Evolutionary conservation across 1,140 invertebrate genomes (phyloP).

Genomic region (Euglossa dilemma): DNA sequence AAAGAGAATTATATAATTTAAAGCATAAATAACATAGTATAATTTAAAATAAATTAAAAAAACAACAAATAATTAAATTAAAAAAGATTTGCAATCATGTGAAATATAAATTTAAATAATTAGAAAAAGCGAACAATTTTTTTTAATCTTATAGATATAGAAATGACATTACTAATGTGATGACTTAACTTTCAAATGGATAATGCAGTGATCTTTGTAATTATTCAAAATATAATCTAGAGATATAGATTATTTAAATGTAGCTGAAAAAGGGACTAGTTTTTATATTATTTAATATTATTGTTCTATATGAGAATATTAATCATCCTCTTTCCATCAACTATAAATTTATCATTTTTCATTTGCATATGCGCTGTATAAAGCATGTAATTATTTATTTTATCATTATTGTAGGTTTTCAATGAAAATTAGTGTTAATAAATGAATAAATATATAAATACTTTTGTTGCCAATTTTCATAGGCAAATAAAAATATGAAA

Average conservation of each 20-base stretch:
- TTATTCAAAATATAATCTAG: conserved; percentile 48
- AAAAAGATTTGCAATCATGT: too few species aligned
- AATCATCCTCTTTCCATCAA: conserved; percentile 39
- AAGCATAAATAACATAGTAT: not conserved
- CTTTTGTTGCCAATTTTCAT: conserved; percentile 8
- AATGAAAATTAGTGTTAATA: not conserved
- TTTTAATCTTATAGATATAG: conserved; percentile 7
- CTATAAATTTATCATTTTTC: conserved; percentile 37
- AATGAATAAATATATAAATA: conserved; percentile 23
- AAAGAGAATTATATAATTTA: too few species aligned
- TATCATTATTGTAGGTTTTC: conserved; percentile 18
- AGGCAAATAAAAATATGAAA: conserved; percentile 25
- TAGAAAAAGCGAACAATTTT: not conserved
- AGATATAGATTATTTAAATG: conserved; percentile 34
- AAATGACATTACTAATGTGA: conserved; percentile 25
- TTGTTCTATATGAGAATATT: conserved; percentile 45
- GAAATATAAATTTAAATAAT: too few species aligned
- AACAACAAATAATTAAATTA: not conserved
- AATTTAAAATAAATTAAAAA: not conserved
- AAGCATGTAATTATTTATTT: conserved; percentile 40
- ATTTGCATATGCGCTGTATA: conserved; percentile 37
- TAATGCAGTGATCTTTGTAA: conserved; percentile 9
- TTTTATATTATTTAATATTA: conserved; percentile 43
- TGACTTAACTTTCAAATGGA: conserved; percentile 29
- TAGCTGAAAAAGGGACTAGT: conserved; percentile 43